Conservation (phyloP, 2,888 invertebrate species). For the Lumbricus terrestris region DNA sequence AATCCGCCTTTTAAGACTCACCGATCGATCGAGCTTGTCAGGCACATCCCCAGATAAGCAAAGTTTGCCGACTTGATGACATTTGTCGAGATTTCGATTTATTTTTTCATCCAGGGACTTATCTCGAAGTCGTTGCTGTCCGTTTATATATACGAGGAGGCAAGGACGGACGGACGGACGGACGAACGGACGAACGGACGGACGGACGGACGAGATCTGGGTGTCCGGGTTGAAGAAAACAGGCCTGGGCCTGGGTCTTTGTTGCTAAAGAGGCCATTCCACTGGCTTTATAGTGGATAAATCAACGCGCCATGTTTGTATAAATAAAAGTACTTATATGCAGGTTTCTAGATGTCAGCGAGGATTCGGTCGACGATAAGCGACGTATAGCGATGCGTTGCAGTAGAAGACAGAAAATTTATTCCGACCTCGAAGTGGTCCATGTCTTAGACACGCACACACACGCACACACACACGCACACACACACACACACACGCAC, state of each 20-base stretch:
- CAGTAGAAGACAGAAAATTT: not conserved
- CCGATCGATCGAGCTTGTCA: not conserved
- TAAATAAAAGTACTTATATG: not conserved
- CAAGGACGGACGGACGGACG: not conserved
- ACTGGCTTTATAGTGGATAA: slow-evolving; percentile 3
- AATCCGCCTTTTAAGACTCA: not conserved
- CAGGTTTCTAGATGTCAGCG: not conserved
- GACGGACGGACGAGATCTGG: no score
- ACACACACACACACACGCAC: no score
- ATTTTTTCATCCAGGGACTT: not conserved
- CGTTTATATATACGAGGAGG: not conserved
- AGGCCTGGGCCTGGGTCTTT: not conserved
- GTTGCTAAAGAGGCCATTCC: not conserved
- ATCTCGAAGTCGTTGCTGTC: not conserved
- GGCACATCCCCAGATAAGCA: not conserved
- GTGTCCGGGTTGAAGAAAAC: not conserved
- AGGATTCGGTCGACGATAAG: not conserved
- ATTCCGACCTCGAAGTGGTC: not conserved
- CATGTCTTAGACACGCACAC: not conserved
- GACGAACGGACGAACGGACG: no score
- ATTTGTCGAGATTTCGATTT: not conserved
- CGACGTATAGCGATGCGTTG: not conserved
- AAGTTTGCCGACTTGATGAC: not conserved
- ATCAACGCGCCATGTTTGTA: not conserved
- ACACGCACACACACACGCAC: no score